phyloP scores from a whole-genome alignment of 2,113 vertebrate genomes.

The Eudyptes chrysolophus region DNA sequence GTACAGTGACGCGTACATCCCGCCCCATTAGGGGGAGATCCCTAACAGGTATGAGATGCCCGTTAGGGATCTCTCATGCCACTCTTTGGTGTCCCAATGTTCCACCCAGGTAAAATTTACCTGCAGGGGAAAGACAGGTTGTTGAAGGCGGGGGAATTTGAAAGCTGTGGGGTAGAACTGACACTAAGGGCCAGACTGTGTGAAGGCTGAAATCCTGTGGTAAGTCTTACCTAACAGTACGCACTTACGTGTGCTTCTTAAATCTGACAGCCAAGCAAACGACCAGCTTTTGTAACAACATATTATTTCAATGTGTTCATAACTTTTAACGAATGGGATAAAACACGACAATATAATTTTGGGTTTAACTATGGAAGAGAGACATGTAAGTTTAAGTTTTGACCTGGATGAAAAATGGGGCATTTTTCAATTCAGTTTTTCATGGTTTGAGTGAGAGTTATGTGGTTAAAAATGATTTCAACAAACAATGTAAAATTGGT shows the following conservation, averaged over 20 bases:
- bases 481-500: slow-evolving; percentile 31
- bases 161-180: neutral
- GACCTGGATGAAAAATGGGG: slow-evolving; percentile 4
- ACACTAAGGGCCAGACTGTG: neutral
- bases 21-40: neutral
- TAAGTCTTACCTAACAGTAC: neutral
- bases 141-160: neutral
- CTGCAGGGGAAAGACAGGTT: neutral
- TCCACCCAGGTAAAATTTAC: neutral
- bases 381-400: neutral
- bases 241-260: neutral
- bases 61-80: too few relatives aligned
- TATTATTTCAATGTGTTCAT: neutral
- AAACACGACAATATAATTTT: neutral
- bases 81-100: neutral
- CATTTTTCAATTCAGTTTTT: slow-evolving; percentile 22
- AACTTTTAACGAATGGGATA: neutral
- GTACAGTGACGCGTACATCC: too few relatives aligned
- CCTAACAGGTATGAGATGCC: neutral
- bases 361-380: neutral
- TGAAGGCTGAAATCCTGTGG: neutral
- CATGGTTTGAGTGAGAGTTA: neutral
- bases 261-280: neutral
- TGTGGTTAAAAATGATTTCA: slow-evolving; percentile 48
- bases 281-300: neutral